A percentile compares a stretch with the other conserved stretches of the same genome.
These are phyloP conservation scores for Cyanoramphus novaezelandiae DNA, from an alignment of 2,113 vertebrate genomes.

Conservation along the genomic window DNA sequence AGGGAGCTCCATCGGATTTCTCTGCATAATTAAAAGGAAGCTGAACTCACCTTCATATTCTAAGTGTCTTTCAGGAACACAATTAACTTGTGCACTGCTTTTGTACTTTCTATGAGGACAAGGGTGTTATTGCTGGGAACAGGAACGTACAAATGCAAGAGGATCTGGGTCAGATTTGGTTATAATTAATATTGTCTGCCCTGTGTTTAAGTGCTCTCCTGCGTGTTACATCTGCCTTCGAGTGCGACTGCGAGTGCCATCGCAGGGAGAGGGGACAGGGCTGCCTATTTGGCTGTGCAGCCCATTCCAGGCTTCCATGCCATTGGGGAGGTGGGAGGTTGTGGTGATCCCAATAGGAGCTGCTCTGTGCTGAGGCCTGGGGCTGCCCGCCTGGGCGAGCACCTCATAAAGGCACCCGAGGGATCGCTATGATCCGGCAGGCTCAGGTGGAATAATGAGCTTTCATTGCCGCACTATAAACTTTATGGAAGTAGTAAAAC, in stretches of 20 bases:
- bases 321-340: neutral
- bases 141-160: neutral
- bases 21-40: neutral
- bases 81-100: neutral
- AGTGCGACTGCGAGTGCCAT: neutral
- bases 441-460: constrained; percentile 51
- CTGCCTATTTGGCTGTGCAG: neutral
- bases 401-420: neutral
- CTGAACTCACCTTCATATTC: neutral
- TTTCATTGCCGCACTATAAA: constrained; percentile 61
- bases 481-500: constrained; percentile 68
- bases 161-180: constrained; percentile 1
- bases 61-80: constrained; percentile 22
- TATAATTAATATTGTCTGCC: neutral
- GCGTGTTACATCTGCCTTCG: neutral
- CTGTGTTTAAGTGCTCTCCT: neutral
- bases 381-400: neutral
- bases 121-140: neutral
- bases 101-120: neutral
- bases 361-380: neutral
- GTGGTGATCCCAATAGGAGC: neutral
- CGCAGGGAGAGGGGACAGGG: neutral
- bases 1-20: neutral
- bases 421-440: neutral
- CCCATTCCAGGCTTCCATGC: neutral